These are phyloP conservation scores for Hydractinia echinata DNA, from an alignment of 30 jellyfish, hydroid and myxozoan species.

Conservation along the genomic window DNA sequence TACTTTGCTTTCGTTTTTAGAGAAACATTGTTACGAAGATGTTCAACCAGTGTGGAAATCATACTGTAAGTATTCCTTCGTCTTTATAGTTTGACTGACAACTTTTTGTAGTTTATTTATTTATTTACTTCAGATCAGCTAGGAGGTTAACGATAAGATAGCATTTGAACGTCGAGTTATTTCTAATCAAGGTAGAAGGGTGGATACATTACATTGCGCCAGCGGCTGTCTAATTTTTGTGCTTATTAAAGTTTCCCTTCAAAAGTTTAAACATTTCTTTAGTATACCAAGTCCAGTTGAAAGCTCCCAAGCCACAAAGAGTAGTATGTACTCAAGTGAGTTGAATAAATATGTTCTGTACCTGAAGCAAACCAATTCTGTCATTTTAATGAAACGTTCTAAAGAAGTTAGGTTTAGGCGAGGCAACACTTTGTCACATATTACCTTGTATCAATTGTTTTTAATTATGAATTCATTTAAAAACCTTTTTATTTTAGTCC, in stretches of 20 bases:
- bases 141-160: too few species aligned
- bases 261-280: neutral
- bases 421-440: neutral
- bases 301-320: conserved; percentile 64
- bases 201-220: too few species aligned
- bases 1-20: neutral
- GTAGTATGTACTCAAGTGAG: conserved; percentile 33
- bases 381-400: neutral
- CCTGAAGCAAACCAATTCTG: neutral
- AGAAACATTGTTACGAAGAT: conserved; percentile 3
- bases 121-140: too few species aligned
- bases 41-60: conserved; percentile 65
- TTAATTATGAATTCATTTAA: neutral
- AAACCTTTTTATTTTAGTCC: conserved; percentile 1
- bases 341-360: neutral
- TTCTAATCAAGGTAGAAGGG: too few species aligned
- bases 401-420: neutral
- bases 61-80: conserved; percentile 38
- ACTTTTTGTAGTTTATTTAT: too few species aligned
- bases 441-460: neutral
- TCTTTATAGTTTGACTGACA: too few species aligned
- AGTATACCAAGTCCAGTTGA: conserved; percentile 70
- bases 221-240: too few species aligned
- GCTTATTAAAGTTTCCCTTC: too few species aligned
- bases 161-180: too few species aligned